phyloP scores from a whole-genome alignment of 2,888 invertebrate genomes.

The Sisyra terminalis region DNA sequence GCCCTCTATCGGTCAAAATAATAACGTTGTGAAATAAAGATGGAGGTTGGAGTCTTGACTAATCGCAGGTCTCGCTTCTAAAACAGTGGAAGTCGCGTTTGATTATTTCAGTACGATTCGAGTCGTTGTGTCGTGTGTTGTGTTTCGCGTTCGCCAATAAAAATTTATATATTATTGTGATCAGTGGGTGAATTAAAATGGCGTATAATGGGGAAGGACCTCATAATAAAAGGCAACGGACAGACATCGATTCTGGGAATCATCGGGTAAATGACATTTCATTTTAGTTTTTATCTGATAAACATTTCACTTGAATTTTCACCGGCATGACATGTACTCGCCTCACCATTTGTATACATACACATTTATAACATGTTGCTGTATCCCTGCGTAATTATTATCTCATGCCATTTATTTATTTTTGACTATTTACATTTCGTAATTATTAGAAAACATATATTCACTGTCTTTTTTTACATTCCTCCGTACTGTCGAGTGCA shows the following conservation, averaged over 20 bases:
- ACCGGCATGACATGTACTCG: neutral
- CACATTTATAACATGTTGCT: no score
- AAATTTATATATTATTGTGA: slow-evolving; percentile 13
- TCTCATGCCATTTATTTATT: no score
- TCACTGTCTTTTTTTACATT: no score
- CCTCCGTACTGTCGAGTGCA: no score
- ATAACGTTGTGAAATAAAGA: no score
- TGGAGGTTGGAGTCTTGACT: no score
- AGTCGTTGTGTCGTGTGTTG: slow-evolving; percentile 26
- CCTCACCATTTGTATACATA: no score
- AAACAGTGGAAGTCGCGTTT: slow-evolving; percentile 49
- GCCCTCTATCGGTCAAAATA: no score
- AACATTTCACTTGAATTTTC: neutral
- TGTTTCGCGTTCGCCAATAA: neutral
- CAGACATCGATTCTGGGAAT: slow-evolving; percentile 26
- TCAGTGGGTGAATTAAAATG: slow-evolving; percentile 43
- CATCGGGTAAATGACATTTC: slow-evolving; percentile 25
- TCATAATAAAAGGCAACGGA: slow-evolving; percentile 29
- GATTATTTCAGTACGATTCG: slow-evolving; percentile 22
- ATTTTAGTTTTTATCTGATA: neutral
- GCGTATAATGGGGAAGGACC: slow-evolving; percentile 53
- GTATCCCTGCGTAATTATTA: no score
- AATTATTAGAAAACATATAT: no score
- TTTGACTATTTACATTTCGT: no score
- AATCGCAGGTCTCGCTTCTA: no score